phyloP scores from a whole-genome alignment of 2,113 vertebrate genomes.

The Caranx ignobilis region DNA sequence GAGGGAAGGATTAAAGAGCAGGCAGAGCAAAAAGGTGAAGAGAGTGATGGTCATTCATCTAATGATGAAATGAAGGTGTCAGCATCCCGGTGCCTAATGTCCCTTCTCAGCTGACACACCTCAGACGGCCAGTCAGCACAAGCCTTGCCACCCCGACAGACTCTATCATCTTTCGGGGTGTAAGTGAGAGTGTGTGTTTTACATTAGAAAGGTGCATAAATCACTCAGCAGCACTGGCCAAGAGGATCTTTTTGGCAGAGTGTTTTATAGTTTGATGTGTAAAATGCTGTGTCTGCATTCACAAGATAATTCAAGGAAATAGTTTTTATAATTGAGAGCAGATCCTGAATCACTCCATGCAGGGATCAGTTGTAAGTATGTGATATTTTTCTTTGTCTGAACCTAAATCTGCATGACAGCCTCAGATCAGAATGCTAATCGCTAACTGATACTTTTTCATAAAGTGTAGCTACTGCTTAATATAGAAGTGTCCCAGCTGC shows the following conservation, averaged over 20 bases:
- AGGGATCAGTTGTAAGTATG: conserved; percentile 13
- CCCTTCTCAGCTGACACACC: conserved; percentile 40
- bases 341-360: conserved; percentile 26
- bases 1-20: conserved; percentile 21
- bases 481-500: conserved; percentile 1
- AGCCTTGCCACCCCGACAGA: conserved; percentile 22
- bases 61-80: conserved; percentile 55
- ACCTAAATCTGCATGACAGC: not conserved
- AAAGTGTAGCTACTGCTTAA: not conserved
- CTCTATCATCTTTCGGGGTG: conserved; percentile 14
- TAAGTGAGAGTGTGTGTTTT: conserved; percentile 3
- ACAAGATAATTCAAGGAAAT: conserved; percentile 36
- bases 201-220: conserved; percentile 40
- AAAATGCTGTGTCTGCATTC: conserved; percentile 49
- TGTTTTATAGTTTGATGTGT: conserved; percentile 32
- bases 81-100: conserved; percentile 53
- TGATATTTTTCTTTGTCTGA: not conserved
- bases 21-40: not conserved
- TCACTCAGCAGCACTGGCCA: conserved; percentile 32
- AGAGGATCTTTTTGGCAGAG: conserved; percentile 34
- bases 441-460: not conserved
- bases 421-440: not conserved
- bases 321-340: conserved; percentile 42
- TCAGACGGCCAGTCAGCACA: conserved; percentile 39
- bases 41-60: conserved; percentile 40